Evolutionary conservation across 2,797 vertebrate species (phyloP).

Genomic region (Sebastes baramenuke): DNA sequence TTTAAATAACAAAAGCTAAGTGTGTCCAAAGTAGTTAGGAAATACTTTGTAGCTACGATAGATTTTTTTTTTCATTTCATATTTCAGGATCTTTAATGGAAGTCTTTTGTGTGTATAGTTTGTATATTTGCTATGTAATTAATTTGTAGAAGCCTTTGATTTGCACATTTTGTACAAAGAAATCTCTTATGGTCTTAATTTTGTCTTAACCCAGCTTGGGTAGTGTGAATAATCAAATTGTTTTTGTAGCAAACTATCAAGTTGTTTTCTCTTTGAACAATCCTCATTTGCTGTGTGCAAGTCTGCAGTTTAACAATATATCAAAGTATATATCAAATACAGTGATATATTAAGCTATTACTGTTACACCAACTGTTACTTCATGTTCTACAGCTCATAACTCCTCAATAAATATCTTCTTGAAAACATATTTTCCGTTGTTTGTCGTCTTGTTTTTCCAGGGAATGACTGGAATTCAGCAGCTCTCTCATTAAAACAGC

Average conservation of each 20-base stretch:
- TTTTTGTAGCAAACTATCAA: slow-evolving; percentile 69
- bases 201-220: slow-evolving; percentile 65
- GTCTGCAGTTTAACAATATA: slow-evolving; percentile 29
- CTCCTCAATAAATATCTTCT: slow-evolving; percentile 70
- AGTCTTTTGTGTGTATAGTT: slow-evolving; percentile 62
- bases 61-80: slow-evolving; percentile 4
- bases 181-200: slow-evolving; percentile 72
- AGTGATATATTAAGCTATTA: slow-evolving; percentile 46
- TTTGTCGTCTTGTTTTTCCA: slow-evolving; percentile 33
- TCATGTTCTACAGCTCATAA: slow-evolving; percentile 29
- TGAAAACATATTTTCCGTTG: neutral
- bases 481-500: slow-evolving; percentile 38
- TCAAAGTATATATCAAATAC: slow-evolving; percentile 4
- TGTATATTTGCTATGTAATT: slow-evolving; percentile 67
- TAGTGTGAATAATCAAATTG: slow-evolving; percentile 67
- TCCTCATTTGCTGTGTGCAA: slow-evolving; percentile 27
- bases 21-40: slow-evolving; percentile 36
- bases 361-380: slow-evolving; percentile 51
- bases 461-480: slow-evolving; percentile 39
- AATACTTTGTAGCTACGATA: slow-evolving; percentile 32
- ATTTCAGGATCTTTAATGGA: slow-evolving; percentile 40
- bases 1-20: slow-evolving; percentile 37
- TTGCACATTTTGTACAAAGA: slow-evolving; percentile 78
- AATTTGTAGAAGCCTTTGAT: slow-evolving; percentile 72
- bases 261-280: slow-evolving; percentile 23